phyloP scores from a whole-genome alignment of 2,797 vertebrate genomes.

The Sandelia bainsii region DNA sequence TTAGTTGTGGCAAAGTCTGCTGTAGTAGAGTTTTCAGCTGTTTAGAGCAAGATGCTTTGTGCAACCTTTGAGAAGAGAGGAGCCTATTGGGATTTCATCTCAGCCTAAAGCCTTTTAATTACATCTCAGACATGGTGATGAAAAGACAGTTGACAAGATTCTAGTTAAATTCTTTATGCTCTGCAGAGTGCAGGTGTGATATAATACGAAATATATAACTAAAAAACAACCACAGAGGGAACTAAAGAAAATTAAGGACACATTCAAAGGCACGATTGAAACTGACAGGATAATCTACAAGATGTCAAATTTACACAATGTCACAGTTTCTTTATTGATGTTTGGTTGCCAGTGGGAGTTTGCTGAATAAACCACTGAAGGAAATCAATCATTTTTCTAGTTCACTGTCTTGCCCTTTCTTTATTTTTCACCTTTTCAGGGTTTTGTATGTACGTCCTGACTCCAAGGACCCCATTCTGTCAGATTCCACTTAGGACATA shows the following conservation, averaged over 20 bases:
- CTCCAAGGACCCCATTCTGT: slow-evolving; percentile 13
- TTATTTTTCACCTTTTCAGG: slow-evolving; percentile 5
- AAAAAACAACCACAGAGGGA: not conserved
- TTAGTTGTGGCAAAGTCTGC: not conserved
- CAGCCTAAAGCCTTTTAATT: slow-evolving; percentile 5
- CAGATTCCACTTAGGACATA: slow-evolving; percentile 32
- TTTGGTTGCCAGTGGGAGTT: slow-evolving; percentile 32
- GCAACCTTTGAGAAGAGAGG: slow-evolving; percentile 1
- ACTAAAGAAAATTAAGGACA: not conserved
- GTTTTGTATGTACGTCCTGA: slow-evolving; percentile 10
- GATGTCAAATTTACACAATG: slow-evolving; percentile 20
- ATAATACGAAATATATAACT: not conserved
- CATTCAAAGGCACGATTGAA: slow-evolving; percentile 5
- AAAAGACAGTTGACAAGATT: slow-evolving; percentile 12
- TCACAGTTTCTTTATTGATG: slow-evolving; percentile 32
- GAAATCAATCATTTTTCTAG: slow-evolving; percentile 46
- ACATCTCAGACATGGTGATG: not conserved
- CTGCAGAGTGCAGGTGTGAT: not conserved
- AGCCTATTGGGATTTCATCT: slow-evolving; percentile 6
- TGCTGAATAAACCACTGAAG: slow-evolving; percentile 44
- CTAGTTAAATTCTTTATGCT: not conserved
- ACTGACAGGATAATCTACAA: slow-evolving; percentile 18
- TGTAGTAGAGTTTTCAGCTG: not conserved
- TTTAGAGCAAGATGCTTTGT: not conserved
- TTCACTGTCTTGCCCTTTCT: slow-evolving; percentile 16